Evolutionary conservation across 2,888 invertebrate genomes (phyloP).

Genomic region (Phyto melanocephala): DNA sequence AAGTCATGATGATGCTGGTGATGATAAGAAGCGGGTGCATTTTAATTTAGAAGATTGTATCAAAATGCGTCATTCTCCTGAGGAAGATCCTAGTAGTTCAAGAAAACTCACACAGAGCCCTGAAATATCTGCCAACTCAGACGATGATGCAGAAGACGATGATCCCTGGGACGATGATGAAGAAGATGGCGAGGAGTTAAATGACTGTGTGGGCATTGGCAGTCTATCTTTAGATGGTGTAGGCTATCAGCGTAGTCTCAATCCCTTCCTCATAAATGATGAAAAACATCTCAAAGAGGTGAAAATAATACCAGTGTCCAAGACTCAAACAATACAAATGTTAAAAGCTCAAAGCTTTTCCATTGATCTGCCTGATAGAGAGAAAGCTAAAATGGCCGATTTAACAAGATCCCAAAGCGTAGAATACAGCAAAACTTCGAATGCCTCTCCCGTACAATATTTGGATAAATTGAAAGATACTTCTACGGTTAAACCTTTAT

Average conservation of each 20-base stretch:
- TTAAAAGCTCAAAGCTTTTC: conserved; percentile 70
- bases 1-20: conserved; percentile 71
- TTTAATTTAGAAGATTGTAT: conserved; percentile 80
- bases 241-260: conserved; percentile 68
- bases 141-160: conserved; percentile 71
- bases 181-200: conserved; percentile 75
- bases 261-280: conserved; percentile 75
- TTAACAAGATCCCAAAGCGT: conserved; percentile 69
- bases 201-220: conserved; percentile 63
- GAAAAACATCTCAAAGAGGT: conserved; percentile 77
- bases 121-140: conserved; percentile 73
- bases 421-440: conserved; percentile 56
- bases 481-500: conserved; percentile 72
- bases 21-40: conserved; percentile 88
- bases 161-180: conserved; percentile 72
- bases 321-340: conserved; percentile 74
- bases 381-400: conserved; percentile 63
- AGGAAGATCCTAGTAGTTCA: conserved; percentile 72
- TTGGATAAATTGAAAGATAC: conserved; percentile 74
- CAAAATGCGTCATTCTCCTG: conserved; percentile 70
- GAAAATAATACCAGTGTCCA: conserved; percentile 77
- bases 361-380: conserved; percentile 66
- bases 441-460: conserved; percentile 68
- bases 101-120: conserved; percentile 72
- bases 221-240: conserved; percentile 58